Base-by-base conservation (phyloP, 35 echinoderm and acorn worm species). In the Amphiura filiformis region DNA sequence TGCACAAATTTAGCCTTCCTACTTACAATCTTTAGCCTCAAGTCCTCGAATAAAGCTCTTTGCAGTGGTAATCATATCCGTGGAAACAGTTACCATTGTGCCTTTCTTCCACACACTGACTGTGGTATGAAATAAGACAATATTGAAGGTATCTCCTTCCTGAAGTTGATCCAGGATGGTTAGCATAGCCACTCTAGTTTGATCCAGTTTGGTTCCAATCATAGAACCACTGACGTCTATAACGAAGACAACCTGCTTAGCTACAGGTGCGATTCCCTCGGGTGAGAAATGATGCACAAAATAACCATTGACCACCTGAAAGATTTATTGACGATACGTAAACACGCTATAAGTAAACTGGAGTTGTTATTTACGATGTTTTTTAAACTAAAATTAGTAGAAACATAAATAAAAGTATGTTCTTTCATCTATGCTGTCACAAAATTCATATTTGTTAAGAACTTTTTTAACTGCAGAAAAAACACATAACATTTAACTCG, bases 221-320 rank as follows among this genome's bases (percentile, higher is more conserved):
- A 97, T 97, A 32, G 94, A 97, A 1, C 94, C 94, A 78, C 94
- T 97, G n/a, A n/a, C n/a, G n/a, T n/a, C n/a, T n/a, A n/a, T n/a
- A n/a, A n/a, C n/a, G n/a, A n/a, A n/a, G n/a, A 97, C 85, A 0
- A 97, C 91, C 44, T 93, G 93, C 75, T 97, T 97, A 0, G 84
- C 35, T 26, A 84, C 82, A 12, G 56, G 35, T 35, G 87, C 77
- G 15, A 97, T 77, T n/a, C 88, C 91, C 93, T 91, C 35, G n/a
- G n/a, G n/a, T n/a, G n/a, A n/a, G n/a, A n/a, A n/a, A n/a, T n/a
- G n/a, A n/a, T n/a, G n/a, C n/a, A 97, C 93, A 36, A 95, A 95
- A 80, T 92, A 95, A 35, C 90, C 86, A 84, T 92, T 95, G 30
- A 95, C 89, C 35, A 95, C 78, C 90, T 96, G 34, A 0, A n/a